Conservation (phyloP, 2,797 vertebrate species). For the Sebastes paucispinis region DNA sequence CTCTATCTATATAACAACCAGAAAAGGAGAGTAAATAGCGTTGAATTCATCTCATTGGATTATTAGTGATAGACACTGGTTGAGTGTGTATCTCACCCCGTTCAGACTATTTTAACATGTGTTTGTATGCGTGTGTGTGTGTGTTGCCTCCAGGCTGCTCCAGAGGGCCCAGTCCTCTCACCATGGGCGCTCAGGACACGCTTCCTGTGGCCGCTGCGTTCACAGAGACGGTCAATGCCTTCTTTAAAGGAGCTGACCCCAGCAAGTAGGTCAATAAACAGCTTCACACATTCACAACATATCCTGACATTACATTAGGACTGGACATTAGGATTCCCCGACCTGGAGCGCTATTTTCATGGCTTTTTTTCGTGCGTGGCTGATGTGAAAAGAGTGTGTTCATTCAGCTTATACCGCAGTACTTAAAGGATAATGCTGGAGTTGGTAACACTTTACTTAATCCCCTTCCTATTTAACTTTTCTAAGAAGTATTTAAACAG, state of each 20-base stretch:
- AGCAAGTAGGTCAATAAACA: conserved; percentile 87
- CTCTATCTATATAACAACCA: background rate
- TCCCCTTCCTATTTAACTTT: background rate
- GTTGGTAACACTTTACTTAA: background rate
- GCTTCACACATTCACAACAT: background rate
- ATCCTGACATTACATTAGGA: background rate
- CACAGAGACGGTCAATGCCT: conserved; percentile 96
- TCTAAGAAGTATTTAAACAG: background rate
- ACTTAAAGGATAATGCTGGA: background rate
- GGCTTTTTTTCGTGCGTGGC: background rate
- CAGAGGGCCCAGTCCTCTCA: conserved; percentile 95
- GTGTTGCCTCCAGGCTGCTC: conserved; percentile 88
- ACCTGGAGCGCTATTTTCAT: background rate
- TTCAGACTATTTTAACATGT: background rate
- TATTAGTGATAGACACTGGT: background rate
- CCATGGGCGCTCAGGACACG: conserved; percentile 98
- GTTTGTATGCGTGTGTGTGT: conserved; percentile 15
- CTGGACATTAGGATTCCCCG: background rate
- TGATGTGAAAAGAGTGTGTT: background rate
- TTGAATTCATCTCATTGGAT: background rate
- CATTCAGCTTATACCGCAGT: background rate
- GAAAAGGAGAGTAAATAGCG: background rate
- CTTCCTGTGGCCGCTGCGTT: conserved; percentile 97
- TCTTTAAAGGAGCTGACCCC: conserved; percentile 96
- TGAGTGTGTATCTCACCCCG: background rate